Evolutionary conservation across 2,113 vertebrate species (phyloP).

Genomic region (Dolichotis patagonum): DNA sequence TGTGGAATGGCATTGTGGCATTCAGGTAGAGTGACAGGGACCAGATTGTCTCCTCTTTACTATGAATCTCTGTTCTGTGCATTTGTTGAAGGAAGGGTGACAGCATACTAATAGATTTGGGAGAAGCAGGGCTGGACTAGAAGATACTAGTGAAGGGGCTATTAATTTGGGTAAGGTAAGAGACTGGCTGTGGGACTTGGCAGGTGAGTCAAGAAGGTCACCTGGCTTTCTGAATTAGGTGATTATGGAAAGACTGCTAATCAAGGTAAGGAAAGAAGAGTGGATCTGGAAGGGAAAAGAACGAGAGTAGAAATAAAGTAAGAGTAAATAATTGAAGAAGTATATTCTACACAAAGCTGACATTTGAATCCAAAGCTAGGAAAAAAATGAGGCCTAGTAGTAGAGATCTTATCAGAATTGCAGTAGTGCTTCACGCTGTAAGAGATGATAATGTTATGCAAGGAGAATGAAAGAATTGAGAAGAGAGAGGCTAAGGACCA

Average conservation of each 20-base stretch:
- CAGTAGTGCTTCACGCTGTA: background rate
- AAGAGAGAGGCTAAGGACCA: background rate
- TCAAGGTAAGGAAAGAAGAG: background rate
- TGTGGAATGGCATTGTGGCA: background rate
- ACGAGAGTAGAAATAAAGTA: background rate
- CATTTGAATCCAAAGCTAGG: background rate
- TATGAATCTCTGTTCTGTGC: background rate
- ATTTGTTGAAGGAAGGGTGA: constrained; percentile 43
- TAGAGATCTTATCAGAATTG: background rate
- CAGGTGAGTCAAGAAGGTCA: background rate
- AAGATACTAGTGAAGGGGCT: background rate
- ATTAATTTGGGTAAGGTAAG: background rate
- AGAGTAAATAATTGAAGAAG: background rate
- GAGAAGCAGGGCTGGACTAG: background rate
- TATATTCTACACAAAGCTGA: background rate
- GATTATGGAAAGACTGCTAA: background rate
- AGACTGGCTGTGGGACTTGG: background rate
- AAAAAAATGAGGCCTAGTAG: background rate
- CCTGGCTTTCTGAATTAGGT: background rate
- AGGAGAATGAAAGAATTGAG: constrained; percentile 20
- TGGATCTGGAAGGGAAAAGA: background rate
- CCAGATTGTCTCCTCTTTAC: background rate
- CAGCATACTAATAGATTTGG: background rate
- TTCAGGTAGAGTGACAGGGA: background rate
- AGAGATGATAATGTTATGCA: constrained; percentile 9